These are phyloP conservation scores for Nephila pilipes DNA, from an alignment of 1,140 invertebrate genomes.

Conservation along the genomic window DNA sequence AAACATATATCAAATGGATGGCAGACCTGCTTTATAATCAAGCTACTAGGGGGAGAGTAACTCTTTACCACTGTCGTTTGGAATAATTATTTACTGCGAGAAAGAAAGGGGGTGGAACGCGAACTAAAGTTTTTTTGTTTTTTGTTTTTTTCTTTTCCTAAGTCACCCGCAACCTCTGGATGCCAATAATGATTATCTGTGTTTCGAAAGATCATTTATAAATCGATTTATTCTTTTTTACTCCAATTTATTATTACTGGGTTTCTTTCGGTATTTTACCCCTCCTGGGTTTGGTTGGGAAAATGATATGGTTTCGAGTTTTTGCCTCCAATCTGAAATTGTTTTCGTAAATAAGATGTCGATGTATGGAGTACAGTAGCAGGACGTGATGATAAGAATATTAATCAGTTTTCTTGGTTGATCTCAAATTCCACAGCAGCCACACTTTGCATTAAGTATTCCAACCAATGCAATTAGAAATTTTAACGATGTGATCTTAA, in stretches of 20 bases:
- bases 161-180: conserved; percentile 52
- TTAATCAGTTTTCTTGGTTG: background rate
- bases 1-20: conserved; percentile 66
- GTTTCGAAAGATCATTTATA: conserved; percentile 62
- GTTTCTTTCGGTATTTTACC: conserved; percentile 28
- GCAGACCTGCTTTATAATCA: conserved; percentile 68
- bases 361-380: conserved; percentile 10
- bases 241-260: conserved; percentile 41
- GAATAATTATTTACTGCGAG: conserved; percentile 62
- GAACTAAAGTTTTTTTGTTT: background rate
- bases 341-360: conserved; percentile 55
- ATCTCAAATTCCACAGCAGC: background rate
- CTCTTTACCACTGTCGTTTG: conserved; percentile 57
- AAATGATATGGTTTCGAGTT: conserved; percentile 46
- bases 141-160: background rate
- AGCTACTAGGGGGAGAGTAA: conserved; percentile 39
- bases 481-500: no score
- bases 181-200: conserved; percentile 62
- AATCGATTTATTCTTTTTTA: conserved; percentile 57
- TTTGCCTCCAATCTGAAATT: background rate
- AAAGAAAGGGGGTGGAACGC: conserved; percentile 39
- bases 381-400: background rate
- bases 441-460: no score
- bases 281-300: conserved; percentile 33
- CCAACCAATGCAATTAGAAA: no score